These are phyloP conservation scores for Toxotes chatareus DNA, from an alignment of 2,113 vertebrate genomes.

Conservation along the genomic window DNA sequence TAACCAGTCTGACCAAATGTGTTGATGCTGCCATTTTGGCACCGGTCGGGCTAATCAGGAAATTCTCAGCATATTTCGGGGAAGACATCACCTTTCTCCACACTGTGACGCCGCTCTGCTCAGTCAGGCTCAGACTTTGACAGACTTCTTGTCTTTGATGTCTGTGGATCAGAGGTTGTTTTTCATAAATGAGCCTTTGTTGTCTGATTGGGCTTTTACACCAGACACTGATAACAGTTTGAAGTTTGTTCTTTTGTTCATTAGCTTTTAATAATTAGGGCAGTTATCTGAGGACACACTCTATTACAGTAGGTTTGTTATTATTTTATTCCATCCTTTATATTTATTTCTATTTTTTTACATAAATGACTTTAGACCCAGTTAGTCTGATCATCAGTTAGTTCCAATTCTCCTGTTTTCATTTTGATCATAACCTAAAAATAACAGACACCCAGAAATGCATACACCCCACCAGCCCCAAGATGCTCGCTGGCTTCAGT, in stretches of 20 bases:
- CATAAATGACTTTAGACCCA: not conserved
- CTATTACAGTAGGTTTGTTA: not conserved
- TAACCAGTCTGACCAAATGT: not conserved
- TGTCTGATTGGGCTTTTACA: not conserved
- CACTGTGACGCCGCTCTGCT: constrained; percentile 2
- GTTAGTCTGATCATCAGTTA: not conserved
- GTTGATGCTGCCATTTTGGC: constrained; percentile 26
- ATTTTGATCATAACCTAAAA: too few species aligned
- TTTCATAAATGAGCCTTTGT: not conserved
- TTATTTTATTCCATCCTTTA: not conserved
- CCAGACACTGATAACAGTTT: not conserved
- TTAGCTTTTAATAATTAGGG: not conserved
- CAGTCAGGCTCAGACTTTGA: not conserved
- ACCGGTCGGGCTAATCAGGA: constrained; percentile 24
- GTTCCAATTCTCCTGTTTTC: too few species aligned
- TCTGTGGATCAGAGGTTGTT: not conserved
- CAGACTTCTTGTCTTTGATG: not conserved
- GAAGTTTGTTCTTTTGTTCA: not conserved
- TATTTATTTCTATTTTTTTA: not conserved
- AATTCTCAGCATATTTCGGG: constrained; percentile 46
- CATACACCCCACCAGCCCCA: too few species aligned
- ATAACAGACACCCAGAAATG: too few species aligned
- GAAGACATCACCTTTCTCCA: constrained; percentile 11
- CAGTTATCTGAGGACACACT: not conserved
- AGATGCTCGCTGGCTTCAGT: too few species aligned